A percentile compares a stretch with the other conserved stretches of the same genome.
Evolutionary conservation across 2,888 invertebrate genomes (phyloP).

Genomic region (Ashinkailepas kermadecensis): DNA sequence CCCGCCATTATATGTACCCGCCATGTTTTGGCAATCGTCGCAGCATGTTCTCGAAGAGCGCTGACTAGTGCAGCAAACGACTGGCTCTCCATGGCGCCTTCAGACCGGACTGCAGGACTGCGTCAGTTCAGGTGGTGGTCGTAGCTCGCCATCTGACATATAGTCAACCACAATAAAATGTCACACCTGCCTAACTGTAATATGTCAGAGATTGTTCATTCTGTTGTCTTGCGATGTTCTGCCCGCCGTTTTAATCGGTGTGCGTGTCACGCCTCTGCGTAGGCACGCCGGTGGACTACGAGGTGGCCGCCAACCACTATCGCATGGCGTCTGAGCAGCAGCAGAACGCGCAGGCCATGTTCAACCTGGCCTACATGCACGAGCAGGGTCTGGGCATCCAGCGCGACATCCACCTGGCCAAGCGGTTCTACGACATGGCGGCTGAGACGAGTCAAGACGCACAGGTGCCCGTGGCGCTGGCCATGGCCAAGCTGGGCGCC

Average conservation of each 20-base stretch:
- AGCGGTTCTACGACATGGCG: constrained; percentile 93
- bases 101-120: no score
- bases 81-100: no score
- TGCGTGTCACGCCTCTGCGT: not conserved
- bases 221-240: no score
- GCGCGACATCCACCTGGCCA: constrained; percentile 83
- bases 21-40: no score
- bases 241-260: not conserved
- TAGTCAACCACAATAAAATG: no score
- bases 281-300: constrained; percentile 84
- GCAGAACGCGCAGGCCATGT: constrained; percentile 95
- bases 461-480: constrained; percentile 84
- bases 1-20: no score
- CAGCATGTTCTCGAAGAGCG: no score
- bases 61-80: no score
- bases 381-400: constrained; percentile 90
- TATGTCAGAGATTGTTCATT: no score
- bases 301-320: constrained; percentile 85
- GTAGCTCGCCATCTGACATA: no score
- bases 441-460: constrained; percentile 89
- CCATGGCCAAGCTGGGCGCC: constrained; percentile 71
- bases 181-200: no score
- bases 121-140: no score
- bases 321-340: constrained; percentile 87
- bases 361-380: constrained; percentile 99